phyloP scores from a whole-genome alignment of 2,797 vertebrate genomes.

The Gambusia yucatana region DNA sequence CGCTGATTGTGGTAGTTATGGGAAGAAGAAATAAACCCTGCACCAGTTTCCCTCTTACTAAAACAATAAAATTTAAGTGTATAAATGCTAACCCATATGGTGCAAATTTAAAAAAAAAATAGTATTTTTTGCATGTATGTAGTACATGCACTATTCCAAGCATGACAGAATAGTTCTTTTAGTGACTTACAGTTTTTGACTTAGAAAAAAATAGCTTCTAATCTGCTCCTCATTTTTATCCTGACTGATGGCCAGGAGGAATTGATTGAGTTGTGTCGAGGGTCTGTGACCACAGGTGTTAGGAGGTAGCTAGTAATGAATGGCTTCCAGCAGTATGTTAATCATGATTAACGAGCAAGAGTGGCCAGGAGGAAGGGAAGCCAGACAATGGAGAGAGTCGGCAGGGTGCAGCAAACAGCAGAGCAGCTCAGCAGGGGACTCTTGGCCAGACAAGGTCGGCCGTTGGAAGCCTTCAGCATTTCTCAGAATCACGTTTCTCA shows the following conservation, averaged over 20 bases:
- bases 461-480: conserved; percentile 5
- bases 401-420: conserved; percentile 22
- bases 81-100: neutral
- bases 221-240: conserved; percentile 9
- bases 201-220: neutral
- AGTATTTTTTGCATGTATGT: too few species aligned
- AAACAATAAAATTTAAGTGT: neutral
- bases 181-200: conserved; percentile 1
- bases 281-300: conserved; percentile 71
- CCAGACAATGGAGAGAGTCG: conserved; percentile 46
- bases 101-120: neutral
- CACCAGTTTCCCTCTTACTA: neutral
- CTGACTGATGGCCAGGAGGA: neutral
- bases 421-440: neutral
- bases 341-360: conserved; percentile 76
- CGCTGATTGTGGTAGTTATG: neutral
- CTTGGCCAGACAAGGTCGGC: conserved; percentile 25
- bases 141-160: neutral
- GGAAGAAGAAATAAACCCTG: neutral
- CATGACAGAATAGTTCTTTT: conserved; percentile 4
- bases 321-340: conserved; percentile 72
- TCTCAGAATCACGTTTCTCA: conserved; percentile 4
- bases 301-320: conserved; percentile 70
- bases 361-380: conserved; percentile 43
- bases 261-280: conserved; percentile 59